phyloP scores from a whole-genome alignment of 2,113 vertebrate species.

The Pollimyrus isidori region DNA sequence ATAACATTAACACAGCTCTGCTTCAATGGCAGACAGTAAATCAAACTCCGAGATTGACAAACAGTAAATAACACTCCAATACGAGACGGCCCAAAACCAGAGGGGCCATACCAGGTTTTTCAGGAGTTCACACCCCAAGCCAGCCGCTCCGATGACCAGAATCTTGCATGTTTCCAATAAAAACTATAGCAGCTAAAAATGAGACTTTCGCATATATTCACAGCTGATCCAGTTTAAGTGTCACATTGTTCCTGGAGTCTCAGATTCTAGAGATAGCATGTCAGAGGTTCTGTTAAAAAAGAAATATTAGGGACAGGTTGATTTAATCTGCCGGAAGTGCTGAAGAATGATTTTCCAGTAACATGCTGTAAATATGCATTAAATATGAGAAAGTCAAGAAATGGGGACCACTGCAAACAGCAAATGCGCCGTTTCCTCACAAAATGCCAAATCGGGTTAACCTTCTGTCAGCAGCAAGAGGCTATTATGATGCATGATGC shows the following conservation, averaged over 20 bases:
- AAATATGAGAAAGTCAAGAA: neutral
- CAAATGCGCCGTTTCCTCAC: neutral
- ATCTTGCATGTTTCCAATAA: conserved; percentile 88
- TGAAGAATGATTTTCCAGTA: neutral
- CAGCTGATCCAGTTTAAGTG: neutral
- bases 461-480: neutral
- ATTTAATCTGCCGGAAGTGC: neutral
- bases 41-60: neutral
- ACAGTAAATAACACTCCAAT: neutral
- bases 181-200: conserved; percentile 77
- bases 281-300: neutral
- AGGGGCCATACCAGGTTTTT: conserved; percentile 81
- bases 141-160: conserved; percentile 89
- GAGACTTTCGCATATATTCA: neutral
- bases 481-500: neutral
- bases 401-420: neutral
- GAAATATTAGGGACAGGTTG: neutral
- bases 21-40: neutral
- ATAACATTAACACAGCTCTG: neutral
- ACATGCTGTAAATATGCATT: neutral
- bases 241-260: neutral
- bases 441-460: neutral
- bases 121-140: conserved; percentile 91
- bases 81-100: conserved; percentile 27
- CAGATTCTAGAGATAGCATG: neutral